Base-by-base conservation (phyloP, 2,797 vertebrate genomes). In the Argya squamiceps region DNA sequence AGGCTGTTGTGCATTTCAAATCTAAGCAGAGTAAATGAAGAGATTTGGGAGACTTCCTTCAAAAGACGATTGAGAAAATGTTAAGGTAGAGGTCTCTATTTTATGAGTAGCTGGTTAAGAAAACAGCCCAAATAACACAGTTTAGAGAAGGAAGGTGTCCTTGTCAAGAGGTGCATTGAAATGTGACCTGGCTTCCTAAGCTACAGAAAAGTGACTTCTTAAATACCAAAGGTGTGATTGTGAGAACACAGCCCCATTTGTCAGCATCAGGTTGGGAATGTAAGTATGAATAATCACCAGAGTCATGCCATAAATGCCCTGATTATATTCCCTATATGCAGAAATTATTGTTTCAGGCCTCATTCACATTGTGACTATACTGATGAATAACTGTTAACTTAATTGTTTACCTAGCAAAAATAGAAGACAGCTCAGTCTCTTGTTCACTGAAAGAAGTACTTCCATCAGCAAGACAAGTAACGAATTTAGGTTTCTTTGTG, bases 341-440 rank as follows among this genome's bases (percentile, higher is more conserved):
- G 85, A 62, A 90, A 71, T 36, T 15, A 71, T 73, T 81, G 73
- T 90, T 93, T 82, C 73, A 90, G 55, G 46, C 53, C 50, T 83
- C 52, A 19, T 55, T 88, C 85, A 36, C 10, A 1, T 36, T 58
- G 22, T 68, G 76, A 93, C 62, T 62, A 75, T 26, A 44, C 39
- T 43, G 70, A 84, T 79, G 73, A 93, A 87, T 91, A 88, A 83
- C 77, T 69, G 55, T 71, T 75, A 81, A 82, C 46, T 94, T 81
- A 91, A 53, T 92, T 85, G 74, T 95, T 95, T 92, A 60, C 63
- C 43, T 32, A 70, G 62, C 60, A 90, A 91, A 89, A 92, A 21
- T 2, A 52, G 39, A 62, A 88, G 70, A 41, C 55, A 84, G 39
- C 52, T 84, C 63, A 50, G 55, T 63, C 30, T 86, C 30, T 71